Conservation (phyloP, 2,888 invertebrate species). For the Eucriotettix oculatus region DNA sequence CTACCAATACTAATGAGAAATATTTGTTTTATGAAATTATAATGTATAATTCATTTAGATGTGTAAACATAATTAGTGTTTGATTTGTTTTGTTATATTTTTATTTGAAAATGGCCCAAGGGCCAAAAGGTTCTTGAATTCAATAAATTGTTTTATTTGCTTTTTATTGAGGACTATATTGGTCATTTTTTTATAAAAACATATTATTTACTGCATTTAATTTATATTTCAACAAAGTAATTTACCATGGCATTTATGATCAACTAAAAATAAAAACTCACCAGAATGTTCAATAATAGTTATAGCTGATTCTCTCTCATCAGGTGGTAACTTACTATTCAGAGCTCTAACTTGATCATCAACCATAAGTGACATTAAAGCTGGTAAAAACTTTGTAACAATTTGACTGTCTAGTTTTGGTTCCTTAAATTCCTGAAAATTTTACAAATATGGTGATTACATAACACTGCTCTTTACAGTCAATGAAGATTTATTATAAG, state of each 20-base stretch:
- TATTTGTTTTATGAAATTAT: neutral
- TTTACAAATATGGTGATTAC: neutral
- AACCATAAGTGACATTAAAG: constrained; percentile 82
- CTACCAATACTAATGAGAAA: neutral
- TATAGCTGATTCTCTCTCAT: constrained; percentile 83
- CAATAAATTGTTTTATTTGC: no score
- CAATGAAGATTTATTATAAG: neutral
- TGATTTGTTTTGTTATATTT: no score
- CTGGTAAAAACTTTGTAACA: constrained; percentile 86
- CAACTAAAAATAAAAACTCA: constrained; percentile 6
- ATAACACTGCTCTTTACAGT: no score
- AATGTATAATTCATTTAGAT: no score
- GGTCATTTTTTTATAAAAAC: no score
- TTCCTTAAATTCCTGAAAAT: constrained; percentile 72
- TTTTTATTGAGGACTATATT: no score
- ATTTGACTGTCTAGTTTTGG: constrained; percentile 86
- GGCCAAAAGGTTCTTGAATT: no score
- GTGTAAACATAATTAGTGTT: no score
- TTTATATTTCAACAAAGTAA: no score
- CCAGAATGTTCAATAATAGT: constrained; percentile 81
- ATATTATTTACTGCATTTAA: no score
- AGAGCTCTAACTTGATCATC: constrained; percentile 41
- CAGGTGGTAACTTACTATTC: constrained; percentile 74
- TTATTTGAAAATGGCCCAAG: no score
- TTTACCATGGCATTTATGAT: no score